Evolutionary conservation across 1,140 invertebrate genomes (phyloP).

Genomic region (Parasteatoda tepidariorum): DNA sequence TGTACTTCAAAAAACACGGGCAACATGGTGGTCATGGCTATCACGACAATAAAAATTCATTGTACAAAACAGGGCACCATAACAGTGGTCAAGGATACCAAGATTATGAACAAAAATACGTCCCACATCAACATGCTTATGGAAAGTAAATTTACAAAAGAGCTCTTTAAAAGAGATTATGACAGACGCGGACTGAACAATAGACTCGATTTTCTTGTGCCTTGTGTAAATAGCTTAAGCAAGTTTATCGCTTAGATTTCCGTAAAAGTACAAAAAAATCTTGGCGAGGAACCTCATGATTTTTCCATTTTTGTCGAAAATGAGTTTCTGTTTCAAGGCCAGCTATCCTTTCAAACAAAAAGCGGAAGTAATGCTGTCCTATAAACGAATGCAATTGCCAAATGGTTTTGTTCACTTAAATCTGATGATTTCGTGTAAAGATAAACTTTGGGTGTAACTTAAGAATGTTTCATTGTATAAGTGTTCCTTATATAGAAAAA

Average conservation of each 20-base stretch:
- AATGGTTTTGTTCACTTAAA: too few species aligned
- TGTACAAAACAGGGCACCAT: conserved; percentile 22
- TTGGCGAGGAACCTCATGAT: too few species aligned
- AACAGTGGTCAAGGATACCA: conserved; percentile 42
- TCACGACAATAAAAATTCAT: neutral
- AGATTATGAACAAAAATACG: conserved; percentile 20
- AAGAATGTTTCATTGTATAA: too few species aligned
- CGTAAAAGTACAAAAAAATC: neutral
- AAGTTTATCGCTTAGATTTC: neutral
- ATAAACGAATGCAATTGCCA: too few species aligned
- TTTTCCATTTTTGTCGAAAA: too few species aligned
- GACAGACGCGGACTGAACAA: neutral
- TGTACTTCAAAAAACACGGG: conserved; percentile 28
- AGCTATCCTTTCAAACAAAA: too few species aligned
- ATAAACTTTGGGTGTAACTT: too few species aligned
- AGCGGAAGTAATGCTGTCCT: too few species aligned
- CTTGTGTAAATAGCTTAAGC: neutral
- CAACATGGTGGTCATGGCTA: conserved; percentile 44
- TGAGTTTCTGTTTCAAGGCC: too few species aligned
- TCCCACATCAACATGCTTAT: conserved; percentile 24
- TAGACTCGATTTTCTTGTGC: neutral
- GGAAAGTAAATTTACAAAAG: neutral
- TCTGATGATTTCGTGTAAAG: too few species aligned
- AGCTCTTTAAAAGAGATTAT: neutral
- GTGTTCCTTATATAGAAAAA: too few species aligned